phyloP scores from a whole-genome alignment of 64 coral and sea anemone genomes.

The Hydrozoanthus tunicans region DNA sequence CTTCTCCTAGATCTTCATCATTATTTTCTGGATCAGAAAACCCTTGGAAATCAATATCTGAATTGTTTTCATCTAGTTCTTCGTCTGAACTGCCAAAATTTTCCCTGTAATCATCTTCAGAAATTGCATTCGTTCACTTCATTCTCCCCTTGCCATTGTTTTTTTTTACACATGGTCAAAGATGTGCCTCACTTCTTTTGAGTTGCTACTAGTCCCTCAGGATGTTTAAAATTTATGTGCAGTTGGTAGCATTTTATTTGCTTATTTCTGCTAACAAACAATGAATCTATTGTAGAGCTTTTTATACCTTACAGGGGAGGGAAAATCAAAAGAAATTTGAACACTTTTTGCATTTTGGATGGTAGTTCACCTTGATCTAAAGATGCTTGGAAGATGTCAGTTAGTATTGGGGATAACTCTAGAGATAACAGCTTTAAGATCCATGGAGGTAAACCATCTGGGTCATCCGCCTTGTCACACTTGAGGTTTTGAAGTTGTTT shows the following conservation, averaged over 20 bases:
- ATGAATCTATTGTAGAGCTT: neutral
- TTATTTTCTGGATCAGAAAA: neutral
- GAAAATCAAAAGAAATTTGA: neutral
- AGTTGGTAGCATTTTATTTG: neutral
- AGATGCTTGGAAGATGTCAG: no score
- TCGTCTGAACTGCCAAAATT: neutral
- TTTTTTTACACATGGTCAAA: neutral
- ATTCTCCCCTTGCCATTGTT: neutral
- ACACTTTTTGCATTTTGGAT: neutral
- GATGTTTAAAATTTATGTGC: neutral
- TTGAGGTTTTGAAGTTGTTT: no score
- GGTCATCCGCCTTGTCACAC: no score
- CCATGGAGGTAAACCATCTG: no score
- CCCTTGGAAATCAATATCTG: neutral
- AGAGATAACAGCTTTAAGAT: no score
- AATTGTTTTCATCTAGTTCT: conserved; percentile 13
- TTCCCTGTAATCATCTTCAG: neutral
- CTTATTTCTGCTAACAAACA: neutral
- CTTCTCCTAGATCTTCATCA: neutral
- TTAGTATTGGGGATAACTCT: no score
- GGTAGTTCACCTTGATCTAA: no score
- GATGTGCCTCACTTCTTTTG: neutral
- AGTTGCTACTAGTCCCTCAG: neutral
- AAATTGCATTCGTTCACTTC: neutral
- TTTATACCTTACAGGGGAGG: neutral